Evolutionary conservation across 2,113 vertebrate species (phyloP).

Genomic region (Rattus norvegicus): GRCr8 NC_086030.1:41193501-41194000

Average conservation of each 20-base stretch:
- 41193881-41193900: no score
- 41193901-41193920: no score
- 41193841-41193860: no score
- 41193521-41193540: conserved; percentile 52
- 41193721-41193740: background rate
- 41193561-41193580: conserved; percentile 26
- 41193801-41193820: no score
- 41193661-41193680: background rate
- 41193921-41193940: no score
- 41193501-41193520: conserved; percentile 67
- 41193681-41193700: conserved; percentile 25
- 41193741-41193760: no score
- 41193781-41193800: rapidly evolving
- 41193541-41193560: background rate
- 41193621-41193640: background rate
- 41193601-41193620: background rate
- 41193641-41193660: conserved; percentile 11
- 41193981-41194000: no score
- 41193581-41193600: conserved; percentile 4
- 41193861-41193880: no score
- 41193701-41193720: background rate
- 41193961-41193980: no score
- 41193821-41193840: no score
- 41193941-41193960: no score
- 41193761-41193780: rapidly evolving